These are phyloP conservation scores for Apodemia hepburni DNA, from an alignment of 2,888 invertebrate species.

Conservation along the genomic window DNA sequence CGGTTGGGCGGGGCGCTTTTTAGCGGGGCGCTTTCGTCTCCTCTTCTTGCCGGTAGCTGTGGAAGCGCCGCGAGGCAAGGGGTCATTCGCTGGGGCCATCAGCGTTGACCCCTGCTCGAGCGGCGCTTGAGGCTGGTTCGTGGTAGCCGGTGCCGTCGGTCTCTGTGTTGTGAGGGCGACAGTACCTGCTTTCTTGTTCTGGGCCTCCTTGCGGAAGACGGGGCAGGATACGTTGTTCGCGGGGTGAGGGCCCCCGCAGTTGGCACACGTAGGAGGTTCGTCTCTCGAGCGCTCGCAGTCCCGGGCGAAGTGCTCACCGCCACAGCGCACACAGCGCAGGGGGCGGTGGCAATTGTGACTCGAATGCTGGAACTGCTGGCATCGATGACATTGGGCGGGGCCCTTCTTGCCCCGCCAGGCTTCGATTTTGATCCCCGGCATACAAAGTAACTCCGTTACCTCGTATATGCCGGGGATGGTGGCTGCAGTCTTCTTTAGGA, in stretches of 20 bases:
- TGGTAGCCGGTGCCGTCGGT: slow-evolving; percentile 16
- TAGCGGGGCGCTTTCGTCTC: neutral
- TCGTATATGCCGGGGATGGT: neutral
- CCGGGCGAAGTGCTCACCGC: slow-evolving; percentile 18
- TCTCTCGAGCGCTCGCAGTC: slow-evolving; percentile 23
- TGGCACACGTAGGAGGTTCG: neutral
- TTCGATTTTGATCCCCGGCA: slow-evolving; percentile 24
- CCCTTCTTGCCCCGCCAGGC: slow-evolving; percentile 21
- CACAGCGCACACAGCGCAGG: slow-evolving; percentile 19
- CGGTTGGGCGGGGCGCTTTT: neutral
- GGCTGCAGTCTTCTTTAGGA: neutral
- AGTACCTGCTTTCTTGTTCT: slow-evolving; percentile 23
- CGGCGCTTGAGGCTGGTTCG: neutral
- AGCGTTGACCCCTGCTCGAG: neutral
- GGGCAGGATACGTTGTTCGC: neutral
- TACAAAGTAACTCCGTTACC: slow-evolving; percentile 3
- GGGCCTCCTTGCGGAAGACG: slow-evolving; percentile 11
- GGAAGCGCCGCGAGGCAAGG: neutral
- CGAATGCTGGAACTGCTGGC: slow-evolving; percentile 27
- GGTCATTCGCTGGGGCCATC: slow-evolving; percentile 6
- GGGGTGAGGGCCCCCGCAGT: neutral
- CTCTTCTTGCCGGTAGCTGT: rapidly evolving
- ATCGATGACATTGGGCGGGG: slow-evolving; percentile 23
- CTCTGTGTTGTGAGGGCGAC: slow-evolving; percentile 18
- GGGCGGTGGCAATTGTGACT: slow-evolving; percentile 23